Percentiles rank a stretch among this genome's conserved stretches.
phyloP scores from a whole-genome alignment of 1,140 invertebrate genomes.

The Musca domestica region DNA sequence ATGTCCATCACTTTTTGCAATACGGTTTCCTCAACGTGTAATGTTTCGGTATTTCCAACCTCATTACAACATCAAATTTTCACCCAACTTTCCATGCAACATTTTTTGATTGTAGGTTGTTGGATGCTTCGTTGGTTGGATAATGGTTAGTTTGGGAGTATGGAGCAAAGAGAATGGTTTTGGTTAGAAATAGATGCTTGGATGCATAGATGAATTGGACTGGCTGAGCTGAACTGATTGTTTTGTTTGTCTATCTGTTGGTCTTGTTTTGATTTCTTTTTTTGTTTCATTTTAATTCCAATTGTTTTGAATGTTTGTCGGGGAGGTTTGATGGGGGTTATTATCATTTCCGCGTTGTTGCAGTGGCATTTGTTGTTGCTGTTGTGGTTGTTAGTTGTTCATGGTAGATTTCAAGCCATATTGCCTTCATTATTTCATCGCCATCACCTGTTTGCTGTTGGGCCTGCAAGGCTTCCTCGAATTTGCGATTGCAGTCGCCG shows the following conservation, averaged over 20 bases:
- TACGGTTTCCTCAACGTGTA: too few relatives aligned
- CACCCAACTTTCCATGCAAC: too few relatives aligned
- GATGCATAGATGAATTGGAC: background rate
- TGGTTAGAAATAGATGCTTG: background rate
- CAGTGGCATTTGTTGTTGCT: slow-evolving; percentile 30
- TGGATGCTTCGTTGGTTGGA: too few relatives aligned
- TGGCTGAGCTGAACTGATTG: background rate
- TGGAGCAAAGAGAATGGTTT: too few relatives aligned
- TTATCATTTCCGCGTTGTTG: slow-evolving; percentile 33
- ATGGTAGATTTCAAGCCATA: slow-evolving; percentile 55
- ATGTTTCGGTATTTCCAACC: too few relatives aligned
- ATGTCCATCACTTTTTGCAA: too few relatives aligned
- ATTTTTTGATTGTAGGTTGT: too few relatives aligned
- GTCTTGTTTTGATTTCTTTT: background rate
- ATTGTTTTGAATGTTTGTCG: slow-evolving; percentile 27
- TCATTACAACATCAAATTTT: too few relatives aligned
- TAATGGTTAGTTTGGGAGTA: too few relatives aligned
- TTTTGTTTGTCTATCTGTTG: background rate
- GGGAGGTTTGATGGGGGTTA: background rate
- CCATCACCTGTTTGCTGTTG: slow-evolving; percentile 54
- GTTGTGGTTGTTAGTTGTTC: slow-evolving; percentile 45
- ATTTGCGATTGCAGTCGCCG: slow-evolving; percentile 53
- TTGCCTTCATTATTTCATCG: slow-evolving; percentile 54
- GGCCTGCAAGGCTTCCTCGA: slow-evolving; percentile 50
- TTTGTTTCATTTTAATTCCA: slow-evolving; percentile 24